These are phyloP conservation scores for Botrylloides violaceus DNA, from an alignment of 23 tunicate genomes.

Conservation along the genomic window DNA sequence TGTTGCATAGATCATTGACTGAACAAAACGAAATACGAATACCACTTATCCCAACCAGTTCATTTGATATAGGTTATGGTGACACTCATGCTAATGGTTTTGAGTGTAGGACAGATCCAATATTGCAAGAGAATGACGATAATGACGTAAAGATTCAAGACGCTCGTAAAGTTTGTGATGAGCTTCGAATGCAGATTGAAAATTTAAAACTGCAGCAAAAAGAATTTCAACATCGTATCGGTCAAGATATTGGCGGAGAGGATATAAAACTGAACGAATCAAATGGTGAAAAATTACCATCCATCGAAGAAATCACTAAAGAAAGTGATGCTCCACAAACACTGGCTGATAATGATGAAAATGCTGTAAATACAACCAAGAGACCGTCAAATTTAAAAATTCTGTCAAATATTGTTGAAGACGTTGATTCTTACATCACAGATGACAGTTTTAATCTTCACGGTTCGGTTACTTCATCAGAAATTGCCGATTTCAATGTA, in stretches of 20 bases:
- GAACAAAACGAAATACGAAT: not conserved
- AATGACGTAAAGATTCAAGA: conserved; percentile 26
- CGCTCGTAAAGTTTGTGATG: conserved; percentile 59
- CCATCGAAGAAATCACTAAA: not conserved
- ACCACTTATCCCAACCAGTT: not conserved
- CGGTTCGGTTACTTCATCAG: conserved; percentile 22
- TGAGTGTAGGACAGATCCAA: not conserved
- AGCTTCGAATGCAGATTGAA: conserved; percentile 47
- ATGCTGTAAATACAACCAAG: not conserved
- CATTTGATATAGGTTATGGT: too few species aligned
- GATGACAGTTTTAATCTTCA: conserved; percentile 23
- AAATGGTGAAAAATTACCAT: not conserved
- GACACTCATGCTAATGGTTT: not conserved
- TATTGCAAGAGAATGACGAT: not conserved
- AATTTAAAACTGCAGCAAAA: conserved; percentile 48
- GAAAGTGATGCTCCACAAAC: not conserved
- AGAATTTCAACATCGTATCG: conserved; percentile 17
- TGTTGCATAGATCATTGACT: conserved; percentile 11
- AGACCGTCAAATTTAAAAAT: not conserved
- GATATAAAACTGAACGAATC: not conserved
- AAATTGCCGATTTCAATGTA: not conserved
- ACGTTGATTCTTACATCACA: not conserved
- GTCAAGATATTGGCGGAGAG: not conserved
- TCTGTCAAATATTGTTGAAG: not conserved
- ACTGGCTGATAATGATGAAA: not conserved